phyloP scores from a whole-genome alignment of 2,888 invertebrate genomes.

The Leptothorax acervorum region DNA sequence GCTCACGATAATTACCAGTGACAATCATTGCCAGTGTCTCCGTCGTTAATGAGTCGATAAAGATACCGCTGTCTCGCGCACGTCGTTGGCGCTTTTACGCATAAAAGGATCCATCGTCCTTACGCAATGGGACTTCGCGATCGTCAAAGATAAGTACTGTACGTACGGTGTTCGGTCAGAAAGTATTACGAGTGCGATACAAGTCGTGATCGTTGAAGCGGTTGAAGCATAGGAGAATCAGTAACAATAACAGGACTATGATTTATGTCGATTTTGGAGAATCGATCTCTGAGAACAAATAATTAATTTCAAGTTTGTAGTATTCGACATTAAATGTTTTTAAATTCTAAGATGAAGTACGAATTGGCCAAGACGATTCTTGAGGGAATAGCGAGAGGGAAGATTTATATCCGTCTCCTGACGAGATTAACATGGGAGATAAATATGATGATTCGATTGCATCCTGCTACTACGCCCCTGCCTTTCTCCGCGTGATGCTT shows the following conservation, averaged over 20 bases:
- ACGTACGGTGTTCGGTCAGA: background rate
- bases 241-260: background rate
- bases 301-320: background rate
- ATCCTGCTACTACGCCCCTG: slow-evolving; percentile 59
- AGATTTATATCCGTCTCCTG: slow-evolving; percentile 28
- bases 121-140: background rate
- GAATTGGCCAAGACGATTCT: background rate
- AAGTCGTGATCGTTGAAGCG: background rate
- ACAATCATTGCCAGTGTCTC: slow-evolving; percentile 59
- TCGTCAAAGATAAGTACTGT: background rate
- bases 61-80: slow-evolving; percentile 44
- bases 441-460: slow-evolving; percentile 45
- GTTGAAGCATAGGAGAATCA: background rate
- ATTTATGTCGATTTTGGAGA: background rate
- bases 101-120: slow-evolving; percentile 13
- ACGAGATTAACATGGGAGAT: slow-evolving; percentile 38
- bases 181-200: background rate
- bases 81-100: slow-evolving; percentile 29
- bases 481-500: slow-evolving; percentile 74
- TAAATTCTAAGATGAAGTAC: background rate
- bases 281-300: background rate
- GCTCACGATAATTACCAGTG: slow-evolving; percentile 69
- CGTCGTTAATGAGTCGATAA: slow-evolving; percentile 63
- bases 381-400: background rate
- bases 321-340: background rate